These are phyloP conservation scores for Agrotis clavis DNA, from an alignment of 2,888 invertebrate genomes.

Conservation along the genomic window DNA sequence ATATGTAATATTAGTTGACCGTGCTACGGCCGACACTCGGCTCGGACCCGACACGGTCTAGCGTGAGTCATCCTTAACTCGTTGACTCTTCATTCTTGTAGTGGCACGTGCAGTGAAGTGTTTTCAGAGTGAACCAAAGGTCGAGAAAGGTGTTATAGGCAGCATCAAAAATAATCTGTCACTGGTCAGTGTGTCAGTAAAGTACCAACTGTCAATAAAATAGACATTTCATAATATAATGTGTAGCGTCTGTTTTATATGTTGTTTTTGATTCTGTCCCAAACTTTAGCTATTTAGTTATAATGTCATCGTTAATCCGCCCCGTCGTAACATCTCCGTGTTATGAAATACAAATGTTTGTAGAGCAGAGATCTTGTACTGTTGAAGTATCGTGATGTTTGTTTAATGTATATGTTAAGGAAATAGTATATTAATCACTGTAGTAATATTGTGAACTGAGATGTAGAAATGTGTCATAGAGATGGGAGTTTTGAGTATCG, in stretches of 20 bases:
- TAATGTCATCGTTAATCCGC: slow-evolving; percentile 49
- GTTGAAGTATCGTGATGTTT: slow-evolving; percentile 41
- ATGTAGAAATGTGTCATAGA: slow-evolving; percentile 24
- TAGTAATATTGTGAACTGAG: slow-evolving; percentile 22
- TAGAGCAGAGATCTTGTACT: slow-evolving; percentile 26
- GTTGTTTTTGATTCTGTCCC: slow-evolving; percentile 55
- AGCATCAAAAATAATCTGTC: no score
- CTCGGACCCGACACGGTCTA: no score
- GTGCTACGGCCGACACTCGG: no score
- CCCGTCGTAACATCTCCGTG: slow-evolving; percentile 39
- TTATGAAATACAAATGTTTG: slow-evolving; percentile 52
- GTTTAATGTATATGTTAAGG: slow-evolving; percentile 37
- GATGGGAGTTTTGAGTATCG: slow-evolving; percentile 27
- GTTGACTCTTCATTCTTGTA: no score
- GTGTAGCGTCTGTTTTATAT: slow-evolving; percentile 30
- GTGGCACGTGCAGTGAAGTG: no score
- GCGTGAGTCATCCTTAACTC: no score
- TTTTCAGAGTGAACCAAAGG: no score
- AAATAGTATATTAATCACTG: slow-evolving; percentile 44
- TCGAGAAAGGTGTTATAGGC: no score
- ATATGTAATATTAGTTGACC: no score
- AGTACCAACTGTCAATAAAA: slow-evolving; percentile 19
- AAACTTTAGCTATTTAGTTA: slow-evolving; percentile 26
- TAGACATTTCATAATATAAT: slow-evolving; percentile 15
- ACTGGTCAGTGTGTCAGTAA: not conserved